Evolutionary conservation across 2,113 vertebrate genomes (phyloP), one percentile per base, ranked within the genome.

Genomic region (Thinocorus orbignyianus): DNA sequence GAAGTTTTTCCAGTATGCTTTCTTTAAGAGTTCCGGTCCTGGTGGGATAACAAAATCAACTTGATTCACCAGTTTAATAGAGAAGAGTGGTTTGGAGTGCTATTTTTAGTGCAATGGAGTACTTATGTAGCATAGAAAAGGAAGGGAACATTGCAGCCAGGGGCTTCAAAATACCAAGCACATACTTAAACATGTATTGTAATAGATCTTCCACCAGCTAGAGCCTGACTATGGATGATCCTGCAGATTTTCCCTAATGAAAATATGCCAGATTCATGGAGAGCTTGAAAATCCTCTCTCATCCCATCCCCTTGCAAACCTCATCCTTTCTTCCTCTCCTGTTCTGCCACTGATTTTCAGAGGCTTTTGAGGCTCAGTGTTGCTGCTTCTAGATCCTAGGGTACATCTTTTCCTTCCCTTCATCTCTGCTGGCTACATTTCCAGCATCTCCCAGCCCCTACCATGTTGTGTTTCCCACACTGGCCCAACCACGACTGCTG

Each of bases 391-490:
- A 39, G 30, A 66, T 72, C 17, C 17, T 7, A 15, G 6, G 28
- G 19, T 72, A 48, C 13, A 48, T 2, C 54, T 68, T 37, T 18
- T 33, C 49, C 30, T 60, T 78, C 31, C 23, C 20, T 17, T 68
- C 42, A 20, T 11, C 74, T 71, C 71, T 16, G 3, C 33, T 51
- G 44, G 30, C 14, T 83, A n/a, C n/a, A 71, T 25, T 31, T 71
- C 39, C 23, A 6, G 57, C 51, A 42, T 58, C 28, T 81, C n/a
- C 55, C 17, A n/a, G 41, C 8, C 13, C 13, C 16, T 31, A 46
- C 35, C 35, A 13, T 6, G 1, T 9, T 2, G 0, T 1, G 2
- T 14, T 6, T 49, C 46, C 13, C 35, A 52, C 0, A 2, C 17
- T 70, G 16, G 12, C 49, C 35, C 1, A 0, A 16, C 22, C 61